Conservation (phyloP, 2,113 vertebrate species). For the Apus apus region DNA sequence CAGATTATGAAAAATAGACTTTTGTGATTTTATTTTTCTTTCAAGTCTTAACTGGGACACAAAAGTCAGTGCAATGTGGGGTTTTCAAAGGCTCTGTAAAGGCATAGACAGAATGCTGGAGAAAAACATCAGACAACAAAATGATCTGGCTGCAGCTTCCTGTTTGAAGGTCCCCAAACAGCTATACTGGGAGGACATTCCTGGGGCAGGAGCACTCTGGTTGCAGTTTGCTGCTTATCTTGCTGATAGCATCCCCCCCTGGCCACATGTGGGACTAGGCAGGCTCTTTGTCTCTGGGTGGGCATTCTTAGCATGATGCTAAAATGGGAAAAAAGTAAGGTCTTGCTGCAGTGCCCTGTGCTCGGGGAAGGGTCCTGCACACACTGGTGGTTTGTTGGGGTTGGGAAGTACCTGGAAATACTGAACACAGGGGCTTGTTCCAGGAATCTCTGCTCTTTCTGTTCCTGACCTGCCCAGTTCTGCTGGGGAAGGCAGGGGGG, state of each 20-base stretch:
- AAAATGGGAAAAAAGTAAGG: not conserved
- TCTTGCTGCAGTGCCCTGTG: not conserved
- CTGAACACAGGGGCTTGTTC: accelerated
- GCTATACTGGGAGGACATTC: not conserved
- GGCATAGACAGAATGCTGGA: not conserved
- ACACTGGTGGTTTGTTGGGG: not conserved
- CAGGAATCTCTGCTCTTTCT: not conserved
- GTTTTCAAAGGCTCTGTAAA: not conserved
- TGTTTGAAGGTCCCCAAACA: not conserved
- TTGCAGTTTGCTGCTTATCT: not conserved
- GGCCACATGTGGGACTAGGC: not conserved
- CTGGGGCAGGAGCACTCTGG: not conserved
- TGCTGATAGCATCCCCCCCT: not conserved
- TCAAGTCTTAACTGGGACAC: not conserved
- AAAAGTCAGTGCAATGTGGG: not conserved
- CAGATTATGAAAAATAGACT: not conserved
- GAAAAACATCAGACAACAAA: not conserved
- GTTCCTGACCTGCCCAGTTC: not conserved
- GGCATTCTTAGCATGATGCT: not conserved
- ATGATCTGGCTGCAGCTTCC: not conserved
- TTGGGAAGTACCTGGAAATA: not conserved
- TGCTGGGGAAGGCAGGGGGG: not conserved
- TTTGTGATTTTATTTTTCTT: not conserved
- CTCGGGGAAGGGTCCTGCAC: not conserved
- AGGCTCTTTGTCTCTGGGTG: not conserved